These are phyloP conservation scores for Sparidentex hasta DNA, from an alignment of 2,797 vertebrate species.

Conservation along the genomic window DNA sequence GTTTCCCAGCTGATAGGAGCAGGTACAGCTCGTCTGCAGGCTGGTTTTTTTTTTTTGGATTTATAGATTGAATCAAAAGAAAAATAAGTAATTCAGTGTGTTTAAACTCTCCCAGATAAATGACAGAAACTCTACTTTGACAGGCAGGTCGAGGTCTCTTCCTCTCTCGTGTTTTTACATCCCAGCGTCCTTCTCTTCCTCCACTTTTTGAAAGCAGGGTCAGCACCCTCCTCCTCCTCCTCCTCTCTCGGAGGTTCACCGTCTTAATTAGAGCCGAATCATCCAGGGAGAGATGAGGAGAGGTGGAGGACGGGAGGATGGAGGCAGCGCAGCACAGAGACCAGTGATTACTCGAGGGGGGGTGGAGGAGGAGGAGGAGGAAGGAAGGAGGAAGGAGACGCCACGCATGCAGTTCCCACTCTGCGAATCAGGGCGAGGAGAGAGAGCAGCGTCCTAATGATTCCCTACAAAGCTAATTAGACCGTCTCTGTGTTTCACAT, in stretches of 20 bases:
- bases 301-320: slow-evolving; percentile 54
- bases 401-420: slow-evolving; percentile 41
- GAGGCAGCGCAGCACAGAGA: slow-evolving; percentile 25
- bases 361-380: slow-evolving; percentile 20
- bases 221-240: slow-evolving; percentile 36
- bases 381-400: slow-evolving; percentile 23
- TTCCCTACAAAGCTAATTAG: slow-evolving; percentile 69
- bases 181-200: slow-evolving; percentile 4
- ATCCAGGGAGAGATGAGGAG: slow-evolving; percentile 53
- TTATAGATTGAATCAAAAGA: too few relatives aligned
- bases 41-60: too few relatives aligned
- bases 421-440: slow-evolving; percentile 61
- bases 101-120: too few relatives aligned
- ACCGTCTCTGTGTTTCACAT: slow-evolving; percentile 43
- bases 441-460: slow-evolving; percentile 58
- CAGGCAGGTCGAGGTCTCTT: too few relatives aligned
- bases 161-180: neutral
- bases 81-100: too few relatives aligned
- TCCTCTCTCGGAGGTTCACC: slow-evolving; percentile 9
- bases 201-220: slow-evolving; percentile 25
- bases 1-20: too few relatives aligned
- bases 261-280: slow-evolving; percentile 68
- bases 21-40: too few relatives aligned
- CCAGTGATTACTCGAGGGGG: slow-evolving; percentile 51
- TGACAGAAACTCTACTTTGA: too few relatives aligned